Conservation (phyloP, 2,888 invertebrate species). For the Cerceris rybyensis region DNA sequence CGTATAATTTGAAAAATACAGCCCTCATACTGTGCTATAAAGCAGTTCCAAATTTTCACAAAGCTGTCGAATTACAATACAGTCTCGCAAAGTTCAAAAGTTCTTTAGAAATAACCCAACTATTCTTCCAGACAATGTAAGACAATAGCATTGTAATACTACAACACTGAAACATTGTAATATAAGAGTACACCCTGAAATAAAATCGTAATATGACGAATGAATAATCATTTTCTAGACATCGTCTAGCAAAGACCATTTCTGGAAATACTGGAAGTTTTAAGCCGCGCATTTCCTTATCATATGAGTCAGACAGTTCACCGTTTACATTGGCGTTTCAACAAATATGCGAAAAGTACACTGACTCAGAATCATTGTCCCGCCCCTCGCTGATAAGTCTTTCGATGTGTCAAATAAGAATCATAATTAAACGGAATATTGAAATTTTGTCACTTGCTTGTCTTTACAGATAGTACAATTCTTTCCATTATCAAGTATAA, state of each 20-base stretch:
- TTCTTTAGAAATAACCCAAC: too few relatives aligned
- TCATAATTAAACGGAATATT: neutral
- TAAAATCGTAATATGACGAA: neutral
- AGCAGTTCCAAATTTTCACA: too few relatives aligned
- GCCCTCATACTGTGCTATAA: too few relatives aligned
- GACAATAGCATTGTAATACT: too few relatives aligned
- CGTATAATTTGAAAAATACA: too few relatives aligned
- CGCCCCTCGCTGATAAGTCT: neutral
- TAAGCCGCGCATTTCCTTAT: conserved; percentile 21
- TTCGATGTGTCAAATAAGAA: neutral
- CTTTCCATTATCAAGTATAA: too few relatives aligned
- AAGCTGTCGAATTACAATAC: too few relatives aligned
- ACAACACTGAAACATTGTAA: too few relatives aligned
- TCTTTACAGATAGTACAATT: neutral
- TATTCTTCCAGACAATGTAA: too few relatives aligned
- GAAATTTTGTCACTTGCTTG: neutral
- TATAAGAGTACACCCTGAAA: too few relatives aligned
- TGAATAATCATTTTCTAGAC: neutral
- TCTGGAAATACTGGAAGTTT: neutral
- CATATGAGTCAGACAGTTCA: conserved; percentile 30
- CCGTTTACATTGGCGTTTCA: conserved; percentile 13
- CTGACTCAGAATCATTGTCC: conserved; percentile 7
- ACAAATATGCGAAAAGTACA: conserved; percentile 12
- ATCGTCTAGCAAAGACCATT: neutral
- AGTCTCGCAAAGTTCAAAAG: too few relatives aligned